Evolutionary conservation across 2,113 vertebrate species (phyloP).

Genomic region (Hymenochirus boettgeri): DNA sequence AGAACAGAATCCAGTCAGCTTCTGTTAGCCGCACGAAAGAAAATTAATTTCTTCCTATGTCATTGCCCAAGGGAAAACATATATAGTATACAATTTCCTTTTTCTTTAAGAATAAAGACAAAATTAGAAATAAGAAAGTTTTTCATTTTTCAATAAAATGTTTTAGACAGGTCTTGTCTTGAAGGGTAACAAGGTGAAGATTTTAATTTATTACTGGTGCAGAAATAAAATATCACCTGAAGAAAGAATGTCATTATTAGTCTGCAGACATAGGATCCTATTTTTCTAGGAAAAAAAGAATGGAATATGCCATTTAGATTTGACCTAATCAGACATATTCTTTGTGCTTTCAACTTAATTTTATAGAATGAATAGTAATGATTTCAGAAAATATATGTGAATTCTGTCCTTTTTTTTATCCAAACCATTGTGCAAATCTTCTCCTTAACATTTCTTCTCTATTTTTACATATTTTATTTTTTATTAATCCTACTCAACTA

Average conservation of each 20-base stretch:
- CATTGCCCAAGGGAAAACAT: constrained; percentile 40
- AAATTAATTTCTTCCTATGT: constrained; percentile 38
- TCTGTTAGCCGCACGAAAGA: constrained; percentile 32
- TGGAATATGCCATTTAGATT: background rate
- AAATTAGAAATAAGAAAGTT: constrained; percentile 18
- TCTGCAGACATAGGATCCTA: background rate
- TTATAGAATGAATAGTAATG: background rate
- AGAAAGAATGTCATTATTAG: constrained; percentile 11
- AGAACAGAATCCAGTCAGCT: constrained; percentile 32
- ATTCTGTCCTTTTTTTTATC: too few species aligned
- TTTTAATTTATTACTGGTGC: constrained; percentile 30
- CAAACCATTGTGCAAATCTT: too few species aligned
- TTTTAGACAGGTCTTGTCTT: constrained; percentile 26
- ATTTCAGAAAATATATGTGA: background rate
- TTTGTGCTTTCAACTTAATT: background rate
- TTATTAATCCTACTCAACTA: too few species aligned
- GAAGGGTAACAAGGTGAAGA: constrained; percentile 28
- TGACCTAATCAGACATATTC: background rate
- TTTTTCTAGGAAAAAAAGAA: background rate
- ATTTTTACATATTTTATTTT: too few species aligned
- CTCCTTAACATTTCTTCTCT: too few species aligned
- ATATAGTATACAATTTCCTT: constrained; percentile 26
- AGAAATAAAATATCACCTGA: constrained; percentile 10
- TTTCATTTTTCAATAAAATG: constrained; percentile 31
- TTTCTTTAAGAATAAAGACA: constrained; percentile 32